Evolutionary conservation across 1,140 invertebrate genomes (phyloP), one percentile per base, ranked within the genome.

Genomic region (Andricus grossulariae): DNA sequence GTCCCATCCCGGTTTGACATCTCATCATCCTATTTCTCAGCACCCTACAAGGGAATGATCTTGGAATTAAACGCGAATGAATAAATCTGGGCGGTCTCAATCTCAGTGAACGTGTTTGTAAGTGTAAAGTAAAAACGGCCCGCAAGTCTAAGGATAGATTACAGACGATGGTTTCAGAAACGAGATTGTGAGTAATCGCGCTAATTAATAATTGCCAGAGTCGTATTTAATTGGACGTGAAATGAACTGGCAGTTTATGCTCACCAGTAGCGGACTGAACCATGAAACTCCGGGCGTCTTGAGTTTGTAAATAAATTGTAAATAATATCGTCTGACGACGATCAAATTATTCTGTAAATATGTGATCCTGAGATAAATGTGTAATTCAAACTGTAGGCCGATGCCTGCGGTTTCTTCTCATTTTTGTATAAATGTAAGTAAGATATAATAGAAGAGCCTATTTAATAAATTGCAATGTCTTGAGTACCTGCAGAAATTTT

Each of bases 401-500:
- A 18, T 0, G 18, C 11, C 54, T 55, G 21, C 54, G 60, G 60
- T 66, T 66, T 66, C 32, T 66, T 66, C 25, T 39, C 82, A 84
- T 79, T 89, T 89, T 88, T 90, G 88, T 90, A 90, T 87, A 89
- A 89, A 90, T 90, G 87, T 89, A 89, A 86, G 88, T 71, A 79
- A 54, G 54, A 39, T 52, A 45, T 72, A 82, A 71, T 82, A 86
- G 76, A 71, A 83, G 73, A 81, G 74, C 83, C 79, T 88, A 87
- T 88, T 88, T 87, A 88, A 88, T 86, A 78, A 72, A 74, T 71
- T 49, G 55, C 50, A 51, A 66, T 60, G 57, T 70, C 45, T 49
- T 51, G 49, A 60, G 51, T 70, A 75, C 57, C 66, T 21, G 15
- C 25, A 39, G 32, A 32, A 45, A 32, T 66, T 39, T 32, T 66